Base-by-base conservation (phyloP, 1,140 invertebrate genomes). In the Vollenhovia emeryi region DNA sequence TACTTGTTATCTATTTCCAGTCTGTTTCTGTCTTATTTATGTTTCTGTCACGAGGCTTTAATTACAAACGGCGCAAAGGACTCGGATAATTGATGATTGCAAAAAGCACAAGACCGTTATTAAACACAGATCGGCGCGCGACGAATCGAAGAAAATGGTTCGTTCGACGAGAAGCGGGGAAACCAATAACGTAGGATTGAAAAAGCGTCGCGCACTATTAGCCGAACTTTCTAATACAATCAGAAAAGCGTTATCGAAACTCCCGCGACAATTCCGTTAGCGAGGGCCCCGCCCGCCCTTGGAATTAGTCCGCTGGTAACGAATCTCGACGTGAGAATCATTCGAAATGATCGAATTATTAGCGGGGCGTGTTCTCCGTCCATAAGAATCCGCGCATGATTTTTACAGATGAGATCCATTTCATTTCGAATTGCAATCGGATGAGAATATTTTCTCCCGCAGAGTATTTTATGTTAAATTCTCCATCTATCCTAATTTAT, bases 211-310 rank as follows among this genome's bases (percentile, higher is more conserved):
- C 21, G 52, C 0, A 59, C n/a, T 64, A 55, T 75, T 66, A 50
- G 9, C 33, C 52, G 50, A 85, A 60, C 13, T 69, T 69, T n/a
- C 50, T n/a, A 27, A 68, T 21, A 45, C 24, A 66, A 66, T 76
- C 27, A 75, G 15, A 50, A 6, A 62, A 36, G 27, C 8, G 21
- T 68, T 68, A 78, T 43, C 36, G 82, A 78, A 84, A 78, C 76
- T 57, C 24, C 13, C n/a, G 15, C 15, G 13, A 40, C 52, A 21
- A 40, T 64, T 52, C 21, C 21, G 3, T 40, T 24, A n/a, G 69
- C 13, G 7, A 75, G 60, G n/a, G 5, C 33, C 24, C 24, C 50
- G 24, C 18, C 5, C 11, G 30, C 18, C n/a, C 21, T 30, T 21
- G 30, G 8, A 27, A 30, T 43, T 59, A 75, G 27, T 75, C 69